Percentiles rank a stretch among this genome's conserved stretches.
Evolutionary conservation across 2,888 invertebrate species (phyloP).

Genomic region (Agrotis clavis): DNA sequence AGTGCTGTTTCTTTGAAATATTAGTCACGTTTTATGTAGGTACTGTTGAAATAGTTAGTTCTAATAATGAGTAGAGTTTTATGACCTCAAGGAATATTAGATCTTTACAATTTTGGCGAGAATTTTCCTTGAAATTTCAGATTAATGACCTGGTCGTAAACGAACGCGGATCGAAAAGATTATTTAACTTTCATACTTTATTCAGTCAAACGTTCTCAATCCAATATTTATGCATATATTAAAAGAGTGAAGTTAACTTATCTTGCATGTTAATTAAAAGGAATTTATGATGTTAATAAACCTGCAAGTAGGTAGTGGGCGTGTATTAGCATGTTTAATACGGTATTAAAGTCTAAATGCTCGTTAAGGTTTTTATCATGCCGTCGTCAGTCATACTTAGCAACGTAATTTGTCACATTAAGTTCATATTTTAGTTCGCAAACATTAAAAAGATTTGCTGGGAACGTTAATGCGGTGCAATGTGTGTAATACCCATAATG

Average conservation of each 20-base stretch:
- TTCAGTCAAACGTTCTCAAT: slow-evolving; percentile 26
- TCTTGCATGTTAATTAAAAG: slow-evolving; percentile 29
- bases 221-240: not conserved
- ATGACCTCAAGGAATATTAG: not conserved
- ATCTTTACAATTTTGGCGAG: not conserved
- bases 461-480: slow-evolving; percentile 56
- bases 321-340: slow-evolving; percentile 21
- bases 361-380: not conserved
- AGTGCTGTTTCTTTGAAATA: slow-evolving; percentile 11
- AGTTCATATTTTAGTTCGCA: slow-evolving; percentile 29
- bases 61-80: slow-evolving; percentile 10
- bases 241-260: not conserved
- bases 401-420: slow-evolving; percentile 29
- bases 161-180: not conserved
- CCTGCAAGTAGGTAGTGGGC: slow-evolving; percentile 12
- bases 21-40: slow-evolving; percentile 13
- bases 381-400: slow-evolving; percentile 14
- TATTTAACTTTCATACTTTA: not conserved
- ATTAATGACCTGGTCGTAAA: not conserved
- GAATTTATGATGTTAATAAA: slow-evolving; percentile 32
- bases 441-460: slow-evolving; percentile 46
- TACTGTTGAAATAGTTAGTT: slow-evolving; percentile 22
- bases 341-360: slow-evolving; percentile 27
- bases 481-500: slow-evolving; percentile 52
- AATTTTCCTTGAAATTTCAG: slow-evolving; percentile 2